Percentiles rank a stretch among this genome's conserved stretches.
Conservation (phyloP, 2,888 invertebrate genomes). For the Drosophila ezoana region DNA sequence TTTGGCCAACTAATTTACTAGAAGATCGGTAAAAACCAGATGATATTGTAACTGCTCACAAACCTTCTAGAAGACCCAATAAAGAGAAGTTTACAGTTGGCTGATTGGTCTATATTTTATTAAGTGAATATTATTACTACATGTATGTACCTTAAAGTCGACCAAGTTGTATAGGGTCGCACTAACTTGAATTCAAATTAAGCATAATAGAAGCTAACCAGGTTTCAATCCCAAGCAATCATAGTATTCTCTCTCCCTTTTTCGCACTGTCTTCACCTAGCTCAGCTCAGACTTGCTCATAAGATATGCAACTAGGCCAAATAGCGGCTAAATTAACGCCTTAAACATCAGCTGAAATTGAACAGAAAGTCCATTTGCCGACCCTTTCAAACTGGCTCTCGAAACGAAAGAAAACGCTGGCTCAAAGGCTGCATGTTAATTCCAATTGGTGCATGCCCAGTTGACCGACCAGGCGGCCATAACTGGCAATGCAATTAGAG, state of each 20-base stretch:
- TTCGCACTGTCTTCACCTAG: neutral
- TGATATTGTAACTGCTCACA: no score
- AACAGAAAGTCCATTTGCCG: slow-evolving; percentile 39
- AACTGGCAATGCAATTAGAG: slow-evolving; percentile 75
- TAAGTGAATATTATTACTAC: no score
- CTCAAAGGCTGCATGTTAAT: slow-evolving; percentile 22
- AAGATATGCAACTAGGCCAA: slow-evolving; percentile 57
- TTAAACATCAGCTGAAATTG: slow-evolving; percentile 27
- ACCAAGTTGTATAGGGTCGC: no score
- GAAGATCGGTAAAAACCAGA: no score
- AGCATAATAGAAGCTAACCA: no score
- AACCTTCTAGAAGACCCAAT: no score
- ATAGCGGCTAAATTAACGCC: slow-evolving; percentile 51
- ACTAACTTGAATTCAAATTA: no score
- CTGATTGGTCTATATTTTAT: no score
- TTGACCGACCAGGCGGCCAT: slow-evolving; percentile 36
- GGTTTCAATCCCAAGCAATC: no score
- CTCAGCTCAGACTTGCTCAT: neutral
- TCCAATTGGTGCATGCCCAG: slow-evolving; percentile 48
- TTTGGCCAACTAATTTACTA: no score
- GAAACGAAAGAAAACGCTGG: neutral
- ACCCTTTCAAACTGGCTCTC: slow-evolving; percentile 34
- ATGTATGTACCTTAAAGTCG: no score
- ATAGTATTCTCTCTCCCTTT: neutral
- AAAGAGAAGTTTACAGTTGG: no score